Conservation (phyloP, 2,888 invertebrate species). For the Orgyia antiqua region DNA sequence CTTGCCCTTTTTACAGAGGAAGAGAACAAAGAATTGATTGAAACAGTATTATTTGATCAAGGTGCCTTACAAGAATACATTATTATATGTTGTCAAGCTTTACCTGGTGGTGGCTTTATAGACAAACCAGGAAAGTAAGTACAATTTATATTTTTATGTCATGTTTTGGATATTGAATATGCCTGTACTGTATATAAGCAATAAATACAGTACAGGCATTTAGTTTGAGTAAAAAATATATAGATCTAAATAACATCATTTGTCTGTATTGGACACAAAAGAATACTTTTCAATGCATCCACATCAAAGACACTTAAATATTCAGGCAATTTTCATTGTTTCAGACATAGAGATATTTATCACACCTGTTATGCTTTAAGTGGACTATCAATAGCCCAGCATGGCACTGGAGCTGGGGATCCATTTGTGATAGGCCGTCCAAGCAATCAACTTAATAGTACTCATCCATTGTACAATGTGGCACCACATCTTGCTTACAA, state of each 20-base stretch:
- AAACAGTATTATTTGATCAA: conserved; percentile 87
- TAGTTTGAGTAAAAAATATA: too few relatives aligned
- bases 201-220: too few relatives aligned
- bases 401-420: conserved; percentile 70
- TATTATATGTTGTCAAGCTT: conserved; percentile 92
- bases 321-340: too few relatives aligned
- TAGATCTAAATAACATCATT: too few relatives aligned
- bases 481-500: conserved; percentile 80
- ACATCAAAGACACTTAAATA: too few relatives aligned
- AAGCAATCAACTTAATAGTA: conserved; percentile 84
- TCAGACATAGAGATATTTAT: conserved; percentile 92
- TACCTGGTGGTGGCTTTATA: conserved; percentile 89
- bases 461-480: conserved; percentile 91
- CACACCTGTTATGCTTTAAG: conserved; percentile 98
- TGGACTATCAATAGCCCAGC: conserved; percentile 96
- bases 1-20: conserved; percentile 41
- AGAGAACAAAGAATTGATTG: conserved; percentile 64
- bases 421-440: conserved; percentile 81
- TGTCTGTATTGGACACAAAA: too few relatives aligned
- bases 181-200: too few relatives aligned
- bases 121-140: conserved; percentile 98
- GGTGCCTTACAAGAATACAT: conserved; percentile 96
- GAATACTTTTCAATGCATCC: too few relatives aligned
- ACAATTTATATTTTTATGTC: neutral
- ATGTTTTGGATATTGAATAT: too few relatives aligned